These are phyloP conservation scores for Thaleichthys pacificus DNA, from an alignment of 2,797 vertebrate genomes.

Conservation along the genomic window DNA sequence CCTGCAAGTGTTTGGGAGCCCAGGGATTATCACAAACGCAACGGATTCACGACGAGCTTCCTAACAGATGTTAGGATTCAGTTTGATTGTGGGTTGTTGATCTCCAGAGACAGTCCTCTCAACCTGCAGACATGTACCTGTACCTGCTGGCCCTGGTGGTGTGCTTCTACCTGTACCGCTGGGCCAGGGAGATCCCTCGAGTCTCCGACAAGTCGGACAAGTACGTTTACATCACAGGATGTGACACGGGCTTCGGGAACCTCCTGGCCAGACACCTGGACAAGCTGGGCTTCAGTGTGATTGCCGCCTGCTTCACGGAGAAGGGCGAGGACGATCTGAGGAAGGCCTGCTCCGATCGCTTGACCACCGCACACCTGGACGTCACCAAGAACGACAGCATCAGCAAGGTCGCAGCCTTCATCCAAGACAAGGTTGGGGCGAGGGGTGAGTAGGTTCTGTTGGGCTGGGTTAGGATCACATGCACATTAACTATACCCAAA, in stretches of 20 bases:
- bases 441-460: slow-evolving; percentile 52
- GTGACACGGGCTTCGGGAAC: slow-evolving; percentile 74
- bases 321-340: slow-evolving; percentile 75
- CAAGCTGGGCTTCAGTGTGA: slow-evolving; percentile 69
- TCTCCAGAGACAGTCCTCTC: background rate
- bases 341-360: slow-evolving; percentile 67
- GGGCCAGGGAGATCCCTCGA: slow-evolving; percentile 65
- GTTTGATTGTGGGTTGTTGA: background rate
- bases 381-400: slow-evolving; percentile 68
- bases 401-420: slow-evolving; percentile 59
- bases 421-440: slow-evolving; percentile 66
- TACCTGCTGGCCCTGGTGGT: slow-evolving; percentile 63
- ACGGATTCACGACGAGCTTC: background rate
- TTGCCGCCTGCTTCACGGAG: slow-evolving; percentile 73
- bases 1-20: too few relatives aligned
- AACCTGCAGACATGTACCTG: slow-evolving; percentile 68
- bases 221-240: slow-evolving; percentile 78
- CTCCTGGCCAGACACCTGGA: slow-evolving; percentile 74
- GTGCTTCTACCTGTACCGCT: slow-evolving; percentile 70
- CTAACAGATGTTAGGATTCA: too few relatives aligned
- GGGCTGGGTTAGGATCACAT: background rate
- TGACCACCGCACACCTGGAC: slow-evolving; percentile 67
- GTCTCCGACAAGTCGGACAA: slow-evolving; percentile 66
- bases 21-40: too few relatives aligned
- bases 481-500: too few relatives aligned